Conservation (phyloP, 1,140 invertebrate species). For the Lanistes nyassanus region DNA sequence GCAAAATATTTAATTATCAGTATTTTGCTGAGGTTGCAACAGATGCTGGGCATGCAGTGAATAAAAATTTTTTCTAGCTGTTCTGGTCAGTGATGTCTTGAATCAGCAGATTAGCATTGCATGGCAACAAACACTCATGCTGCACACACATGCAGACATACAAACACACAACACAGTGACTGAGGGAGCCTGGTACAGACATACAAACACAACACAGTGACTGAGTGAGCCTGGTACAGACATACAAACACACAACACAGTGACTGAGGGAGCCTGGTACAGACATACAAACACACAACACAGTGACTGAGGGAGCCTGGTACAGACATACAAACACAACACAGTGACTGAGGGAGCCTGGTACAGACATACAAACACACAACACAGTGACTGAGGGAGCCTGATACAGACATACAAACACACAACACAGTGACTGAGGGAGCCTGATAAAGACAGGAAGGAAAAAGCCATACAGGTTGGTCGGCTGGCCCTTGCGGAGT, state of each 20-base stretch:
- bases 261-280: not conserved
- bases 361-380: too few species aligned
- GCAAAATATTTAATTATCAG: not conserved
- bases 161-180: too few species aligned
- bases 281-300: too few species aligned
- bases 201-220: too few species aligned
- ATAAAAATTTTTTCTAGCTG: too few species aligned
- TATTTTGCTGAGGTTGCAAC: too few species aligned
- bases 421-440: not conserved
- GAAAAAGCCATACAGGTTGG: slow-evolving; percentile 46
- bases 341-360: not conserved
- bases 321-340: too few species aligned
- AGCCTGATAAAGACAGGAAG: not conserved
- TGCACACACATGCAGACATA: too few species aligned
- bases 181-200: not conserved
- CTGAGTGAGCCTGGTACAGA: not conserved
- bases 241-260: too few species aligned
- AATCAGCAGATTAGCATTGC: not conserved
- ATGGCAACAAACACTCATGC: not conserved
- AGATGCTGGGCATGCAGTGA: too few species aligned
- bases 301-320: not conserved
- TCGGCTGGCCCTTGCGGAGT: slow-evolving; percentile 53
- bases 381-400: not conserved
- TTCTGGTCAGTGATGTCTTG: too few species aligned
- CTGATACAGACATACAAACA: too few species aligned